Percentiles rank a stretch among this genome's conserved stretches.
These are phyloP conservation scores for Poecilia gillii DNA, from an alignment of 2,797 vertebrate species.

Conservation along the genomic window DNA sequence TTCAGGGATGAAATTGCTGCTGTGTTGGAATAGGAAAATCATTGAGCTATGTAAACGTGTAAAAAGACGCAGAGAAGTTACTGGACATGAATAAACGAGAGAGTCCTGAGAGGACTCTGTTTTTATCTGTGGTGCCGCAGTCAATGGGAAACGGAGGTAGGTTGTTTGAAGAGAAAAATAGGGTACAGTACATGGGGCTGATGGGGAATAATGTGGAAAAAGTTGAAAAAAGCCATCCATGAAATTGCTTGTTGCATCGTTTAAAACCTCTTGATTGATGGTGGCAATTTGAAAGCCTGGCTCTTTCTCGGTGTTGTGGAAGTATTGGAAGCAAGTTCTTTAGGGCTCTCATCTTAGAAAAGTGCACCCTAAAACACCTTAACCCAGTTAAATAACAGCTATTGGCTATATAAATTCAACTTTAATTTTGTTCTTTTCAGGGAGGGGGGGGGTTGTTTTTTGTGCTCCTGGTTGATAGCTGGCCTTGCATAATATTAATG, in stretches of 20 bases:
- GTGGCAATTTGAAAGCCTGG: slow-evolving; percentile 79
- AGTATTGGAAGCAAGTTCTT: slow-evolving; percentile 63
- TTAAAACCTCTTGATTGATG: slow-evolving; percentile 78
- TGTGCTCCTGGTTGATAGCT: slow-evolving; percentile 25
- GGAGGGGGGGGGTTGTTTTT: slow-evolving; percentile 19
- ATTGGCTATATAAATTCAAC: slow-evolving; percentile 41
- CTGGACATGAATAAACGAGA: slow-evolving; percentile 49
- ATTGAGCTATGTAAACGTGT: slow-evolving; percentile 46
- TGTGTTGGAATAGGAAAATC: slow-evolving; percentile 38
- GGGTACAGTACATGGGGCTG: slow-evolving; percentile 47
- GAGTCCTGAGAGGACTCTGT: slow-evolving; percentile 30
- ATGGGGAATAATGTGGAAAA: slow-evolving; percentile 70
- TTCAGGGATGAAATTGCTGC: slow-evolving; percentile 43
- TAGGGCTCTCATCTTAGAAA: slow-evolving; percentile 49
- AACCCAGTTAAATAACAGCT: slow-evolving; percentile 53
- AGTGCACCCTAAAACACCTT: slow-evolving; percentile 49
- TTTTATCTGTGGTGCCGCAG: slow-evolving; percentile 34
- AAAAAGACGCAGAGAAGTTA: slow-evolving; percentile 41
- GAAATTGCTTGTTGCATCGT: slow-evolving; percentile 75
- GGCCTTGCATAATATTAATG: slow-evolving; percentile 6
- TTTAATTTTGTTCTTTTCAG: slow-evolving; percentile 21
- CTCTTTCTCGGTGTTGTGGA: slow-evolving; percentile 65
- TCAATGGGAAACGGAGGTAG: slow-evolving; percentile 38
- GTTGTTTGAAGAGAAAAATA: slow-evolving; percentile 23
- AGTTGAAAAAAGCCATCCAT: slow-evolving; percentile 69